Percentiles rank a stretch among this genome's conserved stretches.
These are phyloP conservation scores for Pitta sordida DNA, from an alignment of 2,113 vertebrate genomes.

Conservation along the genomic window DNA sequence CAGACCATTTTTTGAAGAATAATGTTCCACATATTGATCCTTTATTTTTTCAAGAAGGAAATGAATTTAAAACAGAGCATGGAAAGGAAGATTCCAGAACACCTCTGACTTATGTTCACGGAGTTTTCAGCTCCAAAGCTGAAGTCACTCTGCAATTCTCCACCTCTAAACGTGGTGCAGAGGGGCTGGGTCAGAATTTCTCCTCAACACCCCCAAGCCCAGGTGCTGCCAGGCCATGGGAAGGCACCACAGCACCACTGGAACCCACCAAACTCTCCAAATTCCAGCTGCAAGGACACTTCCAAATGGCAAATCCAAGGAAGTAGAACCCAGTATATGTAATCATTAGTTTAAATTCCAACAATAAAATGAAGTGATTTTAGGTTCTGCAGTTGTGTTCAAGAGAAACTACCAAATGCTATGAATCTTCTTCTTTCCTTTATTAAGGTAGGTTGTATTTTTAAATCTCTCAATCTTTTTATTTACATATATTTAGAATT, in stretches of 20 bases:
- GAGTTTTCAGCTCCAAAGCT: background rate
- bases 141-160: background rate
- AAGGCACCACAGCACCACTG: background rate
- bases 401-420: background rate
- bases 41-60: background rate
- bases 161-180: fast-evolving
- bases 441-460: background rate
- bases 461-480: background rate
- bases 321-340: fast-evolving
- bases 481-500: background rate
- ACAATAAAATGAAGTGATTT: background rate
- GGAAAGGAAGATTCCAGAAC: background rate
- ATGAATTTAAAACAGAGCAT: background rate
- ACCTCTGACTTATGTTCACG: background rate
- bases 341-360: too few relatives aligned
- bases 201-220: background rate
- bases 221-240: fast-evolving
- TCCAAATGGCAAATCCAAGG: background rate
- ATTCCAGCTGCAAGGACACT: fast-evolving
- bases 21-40: background rate
- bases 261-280: too few relatives aligned
- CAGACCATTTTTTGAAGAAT: background rate
- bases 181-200: background rate
- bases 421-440: background rate
- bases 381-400: background rate